Conservation (phyloP, 2,113 vertebrate species). For the Pontoporia blainvillei region DNA sequence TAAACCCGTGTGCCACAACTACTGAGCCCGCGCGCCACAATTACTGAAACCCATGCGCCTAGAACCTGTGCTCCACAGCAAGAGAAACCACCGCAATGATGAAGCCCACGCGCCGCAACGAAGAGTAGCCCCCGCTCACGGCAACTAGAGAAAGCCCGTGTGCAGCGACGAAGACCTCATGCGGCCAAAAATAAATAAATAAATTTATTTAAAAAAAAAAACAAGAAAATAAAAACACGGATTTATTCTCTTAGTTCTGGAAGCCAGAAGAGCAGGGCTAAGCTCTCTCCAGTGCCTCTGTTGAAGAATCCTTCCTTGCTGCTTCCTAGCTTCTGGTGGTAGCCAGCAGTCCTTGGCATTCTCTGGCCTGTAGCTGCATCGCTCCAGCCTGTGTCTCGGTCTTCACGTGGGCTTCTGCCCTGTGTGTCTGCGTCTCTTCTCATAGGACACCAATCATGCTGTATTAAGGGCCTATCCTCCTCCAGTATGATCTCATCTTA, state of each 20-base stretch:
- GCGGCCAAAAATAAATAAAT: too few species aligned
- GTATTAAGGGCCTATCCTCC: not conserved
- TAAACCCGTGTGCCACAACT: too few species aligned
- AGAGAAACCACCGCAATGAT: too few species aligned
- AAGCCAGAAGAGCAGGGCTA: not conserved
- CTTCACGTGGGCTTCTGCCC: not conserved
- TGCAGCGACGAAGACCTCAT: too few species aligned
- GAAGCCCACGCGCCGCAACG: too few species aligned
- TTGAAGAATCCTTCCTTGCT: not conserved
- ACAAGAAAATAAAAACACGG: too few species aligned
- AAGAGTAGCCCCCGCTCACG: too few species aligned
- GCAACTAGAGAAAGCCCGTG: too few species aligned
- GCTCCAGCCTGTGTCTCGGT: not conserved
- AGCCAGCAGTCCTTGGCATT: not conserved
- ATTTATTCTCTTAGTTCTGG: not conserved
- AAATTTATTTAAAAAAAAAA: too few species aligned
- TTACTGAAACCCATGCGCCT: too few species aligned
- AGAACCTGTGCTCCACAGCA: too few species aligned
- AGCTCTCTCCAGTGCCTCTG: not conserved
- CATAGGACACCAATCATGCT: not conserved
- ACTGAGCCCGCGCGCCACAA: too few species aligned
- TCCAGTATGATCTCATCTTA: not conserved
- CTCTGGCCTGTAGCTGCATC: not conserved
- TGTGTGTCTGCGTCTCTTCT: not conserved
- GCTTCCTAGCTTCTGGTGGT: not conserved